These are phyloP conservation scores for Drosophila athabasca DNA, from an alignment of 1,140 invertebrate genomes.

Conservation along the genomic window DNA sequence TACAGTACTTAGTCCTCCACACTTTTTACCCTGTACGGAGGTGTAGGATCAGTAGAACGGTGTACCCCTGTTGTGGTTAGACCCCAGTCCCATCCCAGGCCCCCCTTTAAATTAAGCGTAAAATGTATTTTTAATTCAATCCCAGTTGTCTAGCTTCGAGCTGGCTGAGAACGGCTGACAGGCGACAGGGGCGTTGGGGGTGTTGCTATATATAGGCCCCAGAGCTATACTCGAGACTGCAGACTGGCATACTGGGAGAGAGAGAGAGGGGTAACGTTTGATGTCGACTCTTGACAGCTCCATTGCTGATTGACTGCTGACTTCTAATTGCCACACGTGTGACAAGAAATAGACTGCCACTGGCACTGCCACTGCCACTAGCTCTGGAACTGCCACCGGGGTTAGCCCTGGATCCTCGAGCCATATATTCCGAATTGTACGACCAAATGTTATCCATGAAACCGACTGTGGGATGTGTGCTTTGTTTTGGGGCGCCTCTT, in stretches of 20 bases:
- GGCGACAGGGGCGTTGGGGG: not conserved
- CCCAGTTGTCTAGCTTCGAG: constrained; percentile 23
- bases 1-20: not conserved
- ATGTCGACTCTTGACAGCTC: too few relatives aligned
- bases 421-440: too few relatives aligned
- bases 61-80: constrained; percentile 14
- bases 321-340: too few relatives aligned
- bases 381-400: too few relatives aligned
- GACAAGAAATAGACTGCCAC: not conserved
- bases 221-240: too few relatives aligned
- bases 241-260: not conserved
- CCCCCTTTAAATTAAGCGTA: constrained; percentile 49
- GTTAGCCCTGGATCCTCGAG: too few relatives aligned
- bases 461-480: too few relatives aligned
- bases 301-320: too few relatives aligned
- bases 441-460: too few relatives aligned
- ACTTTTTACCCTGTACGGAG: not conserved
- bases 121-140: constrained; percentile 69
- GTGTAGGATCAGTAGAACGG: not conserved
- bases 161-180: constrained; percentile 19
- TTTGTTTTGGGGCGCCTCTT: too few relatives aligned
- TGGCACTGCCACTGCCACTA: too few relatives aligned
- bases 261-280: not conserved
- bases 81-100: constrained; percentile 3
- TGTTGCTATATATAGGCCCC: too few relatives aligned